These are phyloP conservation scores for Labrus mixtus DNA, from an alignment of 2,113 vertebrate genomes.

Conservation along the genomic window DNA sequence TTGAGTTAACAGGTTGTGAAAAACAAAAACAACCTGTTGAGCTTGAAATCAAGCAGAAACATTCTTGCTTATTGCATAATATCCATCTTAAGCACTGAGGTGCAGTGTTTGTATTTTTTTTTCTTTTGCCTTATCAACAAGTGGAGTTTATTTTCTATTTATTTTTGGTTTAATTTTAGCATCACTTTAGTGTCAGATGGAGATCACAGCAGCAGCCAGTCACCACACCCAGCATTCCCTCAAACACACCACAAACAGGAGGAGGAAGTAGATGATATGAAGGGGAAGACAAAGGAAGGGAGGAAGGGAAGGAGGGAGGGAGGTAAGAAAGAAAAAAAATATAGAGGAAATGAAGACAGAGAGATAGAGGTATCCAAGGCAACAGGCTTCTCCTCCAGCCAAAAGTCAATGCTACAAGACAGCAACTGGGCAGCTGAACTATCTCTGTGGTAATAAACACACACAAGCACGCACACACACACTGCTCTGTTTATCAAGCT, in stretches of 20 bases:
- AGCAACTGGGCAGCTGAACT: conserved; percentile 61
- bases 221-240: conserved; percentile 45
- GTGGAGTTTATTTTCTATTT: conserved; percentile 6
- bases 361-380: conserved; percentile 81
- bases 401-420: conserved; percentile 73
- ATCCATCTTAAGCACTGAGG: not conserved
- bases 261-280: not conserved
- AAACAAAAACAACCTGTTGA: conserved; percentile 15
- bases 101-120: not conserved
- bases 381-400: conserved; percentile 76
- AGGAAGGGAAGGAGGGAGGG: conserved; percentile 4
- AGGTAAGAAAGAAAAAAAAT: not conserved
- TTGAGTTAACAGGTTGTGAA: not conserved
- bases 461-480: conserved; percentile 14
- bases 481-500: conserved; percentile 1
- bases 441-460: conserved; percentile 26
- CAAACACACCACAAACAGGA: conserved; percentile 41
- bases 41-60: conserved; percentile 1
- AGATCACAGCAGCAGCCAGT: conserved; percentile 22
- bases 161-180: too few relatives aligned
- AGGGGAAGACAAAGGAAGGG: not conserved
- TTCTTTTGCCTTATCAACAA: not conserved
- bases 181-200: conserved; percentile 1
- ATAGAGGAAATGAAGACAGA: conserved; percentile 48
- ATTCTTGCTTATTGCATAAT: not conserved